These are phyloP conservation scores for Phoxinus phoxinus DNA, from an alignment of 2,113 vertebrate species.

Conservation along the genomic window DNA sequence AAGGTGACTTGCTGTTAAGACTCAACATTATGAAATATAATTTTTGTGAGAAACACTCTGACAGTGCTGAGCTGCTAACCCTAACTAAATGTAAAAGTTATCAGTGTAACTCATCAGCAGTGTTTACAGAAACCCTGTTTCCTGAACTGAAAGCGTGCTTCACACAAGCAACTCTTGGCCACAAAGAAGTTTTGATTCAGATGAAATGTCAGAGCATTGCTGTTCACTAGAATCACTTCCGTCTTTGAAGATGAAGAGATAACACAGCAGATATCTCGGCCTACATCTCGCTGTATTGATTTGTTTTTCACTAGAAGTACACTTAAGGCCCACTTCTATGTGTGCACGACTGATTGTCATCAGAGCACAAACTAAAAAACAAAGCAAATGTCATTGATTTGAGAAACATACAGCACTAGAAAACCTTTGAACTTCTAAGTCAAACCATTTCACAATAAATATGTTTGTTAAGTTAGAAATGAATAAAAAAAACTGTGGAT, in stretches of 20 bases:
- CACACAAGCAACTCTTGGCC: background rate
- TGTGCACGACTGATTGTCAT: background rate
- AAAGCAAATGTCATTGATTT: background rate
- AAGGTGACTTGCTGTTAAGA: no score
- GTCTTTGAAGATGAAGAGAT: constrained; percentile 13
- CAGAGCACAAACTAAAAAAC: background rate
- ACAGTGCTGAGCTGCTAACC: background rate
- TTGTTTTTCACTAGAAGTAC: background rate
- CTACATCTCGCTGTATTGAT: background rate
- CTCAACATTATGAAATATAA: no score
- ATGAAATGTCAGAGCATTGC: background rate
- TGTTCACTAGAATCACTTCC: background rate
- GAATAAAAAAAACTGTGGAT: no score
- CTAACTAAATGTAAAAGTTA: background rate
- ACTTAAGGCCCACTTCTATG: background rate
- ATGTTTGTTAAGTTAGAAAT: background rate
- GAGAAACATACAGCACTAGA: background rate
- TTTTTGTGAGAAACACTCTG: no score
- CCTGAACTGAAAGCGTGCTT: background rate
- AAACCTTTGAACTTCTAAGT: background rate
- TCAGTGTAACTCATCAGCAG: background rate
- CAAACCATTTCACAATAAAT: background rate
- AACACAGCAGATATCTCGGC: background rate
- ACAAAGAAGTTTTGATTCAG: background rate
- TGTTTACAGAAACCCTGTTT: background rate